Percentiles rank a stretch among this genome's conserved stretches.
These are phyloP conservation scores for Galleria mellonella DNA, from an alignment of 1,140 invertebrate genomes.

Conservation along the genomic window DNA sequence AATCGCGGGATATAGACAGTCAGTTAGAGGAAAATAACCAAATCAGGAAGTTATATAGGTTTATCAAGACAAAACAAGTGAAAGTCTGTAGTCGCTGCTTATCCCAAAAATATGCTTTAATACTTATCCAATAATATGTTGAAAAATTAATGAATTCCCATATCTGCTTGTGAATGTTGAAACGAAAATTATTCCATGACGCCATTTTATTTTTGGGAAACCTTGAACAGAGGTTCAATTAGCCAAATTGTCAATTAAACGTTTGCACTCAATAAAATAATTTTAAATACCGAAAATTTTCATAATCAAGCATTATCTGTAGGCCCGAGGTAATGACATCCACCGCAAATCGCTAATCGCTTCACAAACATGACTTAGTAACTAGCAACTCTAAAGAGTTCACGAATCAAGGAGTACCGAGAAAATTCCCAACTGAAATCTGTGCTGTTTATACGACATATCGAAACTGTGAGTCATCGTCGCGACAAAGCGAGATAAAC, in stretches of 20 bases:
- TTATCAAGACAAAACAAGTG: no score
- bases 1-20: no score
- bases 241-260: slow-evolving; percentile 21
- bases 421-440: slow-evolving; percentile 54
- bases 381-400: slow-evolving; percentile 30
- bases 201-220: no score
- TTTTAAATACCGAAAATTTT: slow-evolving; percentile 28
- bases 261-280: slow-evolving; percentile 31
- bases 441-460: slow-evolving; percentile 53
- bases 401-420: slow-evolving; percentile 16
- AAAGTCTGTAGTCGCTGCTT: no score
- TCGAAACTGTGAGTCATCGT: slow-evolving; percentile 41
- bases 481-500: slow-evolving; percentile 36
- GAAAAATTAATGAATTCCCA: no score
- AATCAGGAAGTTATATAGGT: no score
- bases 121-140: no score
- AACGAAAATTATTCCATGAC: no score
- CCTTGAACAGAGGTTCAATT: slow-evolving; percentile 9
- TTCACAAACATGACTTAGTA: slow-evolving; percentile 27
- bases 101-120: no score
- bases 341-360: slow-evolving; percentile 43
- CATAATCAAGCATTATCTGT: slow-evolving; percentile 37
- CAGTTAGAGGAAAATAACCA: no score
- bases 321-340: slow-evolving; percentile 28
- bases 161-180: no score